Evolutionary conservation across 2,888 invertebrate species (phyloP), one percentile per base, ranked within the genome.

Genomic region (Drosophila subquinaria): DNA sequence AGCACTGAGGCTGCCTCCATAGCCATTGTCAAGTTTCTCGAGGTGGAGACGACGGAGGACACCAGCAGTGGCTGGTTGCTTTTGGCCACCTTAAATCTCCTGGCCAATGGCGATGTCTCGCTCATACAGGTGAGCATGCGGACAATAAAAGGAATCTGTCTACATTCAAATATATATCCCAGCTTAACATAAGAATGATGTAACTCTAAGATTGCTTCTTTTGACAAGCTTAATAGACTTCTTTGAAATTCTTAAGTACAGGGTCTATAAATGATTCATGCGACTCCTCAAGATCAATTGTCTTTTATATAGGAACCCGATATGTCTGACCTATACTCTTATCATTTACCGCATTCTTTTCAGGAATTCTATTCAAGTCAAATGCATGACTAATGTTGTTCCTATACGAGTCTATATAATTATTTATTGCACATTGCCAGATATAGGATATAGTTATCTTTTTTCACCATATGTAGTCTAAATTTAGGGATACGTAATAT

Each of bases 31-130:
- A 97, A 97, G 93, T 99, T 98, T 93, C 94, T 99, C 62, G 98
- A 99, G 94, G 98, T 99, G 86, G 98, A 98, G 92, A 97, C 97
- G 89, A 97, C 96, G 43, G 97, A 98, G 92, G 98, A 98, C 92
- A 97, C 97, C 0, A 98, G 98, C 89, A 98, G 98, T 93, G 99
- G 99, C 4, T 99, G 98, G 98, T 98, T 98, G 96, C 93, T 99
- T 73, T 93, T 99, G 47, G 97, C 97, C 13, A 96, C 98, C 10
- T 93, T 99, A 53, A 98, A 98, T 94, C 94, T 99, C 27, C 94
- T 99, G 81, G 98, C 98, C 50, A 97, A 97, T 81, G 98, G 98
- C 27, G 97, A 97, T 92, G 95, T 96, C 52, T 96, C 97, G 50
- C 94, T 98, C 55, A 97, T 98, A 92, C 98, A 98, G 95, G 97